phyloP scores from a whole-genome alignment of 1,140 invertebrate genomes.

The Bombus breviceps region DNA sequence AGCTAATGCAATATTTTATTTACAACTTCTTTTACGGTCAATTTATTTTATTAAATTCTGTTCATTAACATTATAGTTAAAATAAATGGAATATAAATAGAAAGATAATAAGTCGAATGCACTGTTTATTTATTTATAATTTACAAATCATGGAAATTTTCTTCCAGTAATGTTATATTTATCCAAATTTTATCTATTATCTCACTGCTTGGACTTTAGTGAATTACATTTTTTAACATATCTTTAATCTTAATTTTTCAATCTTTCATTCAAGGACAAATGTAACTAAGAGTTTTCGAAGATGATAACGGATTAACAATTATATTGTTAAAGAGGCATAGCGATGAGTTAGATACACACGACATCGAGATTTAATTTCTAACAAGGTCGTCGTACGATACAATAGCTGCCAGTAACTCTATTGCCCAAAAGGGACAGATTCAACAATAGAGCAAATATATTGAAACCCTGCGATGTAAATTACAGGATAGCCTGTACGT shows the following conservation, averaged over 20 bases:
- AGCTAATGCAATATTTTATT: no score
- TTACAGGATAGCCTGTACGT: background rate
- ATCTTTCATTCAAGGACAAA: background rate
- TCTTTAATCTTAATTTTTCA: background rate
- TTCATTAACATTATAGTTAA: no score
- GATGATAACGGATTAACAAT: background rate
- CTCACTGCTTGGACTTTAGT: no score
- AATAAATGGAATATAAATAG: no score
- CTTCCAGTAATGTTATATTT: no score
- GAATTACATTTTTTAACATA: background rate
- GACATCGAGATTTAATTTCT: background rate
- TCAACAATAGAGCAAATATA: slow-evolving; percentile 3
- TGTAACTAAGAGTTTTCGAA: background rate
- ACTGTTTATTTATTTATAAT: no score
- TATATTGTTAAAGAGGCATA: background rate
- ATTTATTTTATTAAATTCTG: no score
- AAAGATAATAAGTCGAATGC: no score
- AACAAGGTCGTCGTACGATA: background rate
- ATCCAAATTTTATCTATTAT: no score
- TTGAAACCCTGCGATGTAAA: background rate
- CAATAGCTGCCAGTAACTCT: no score
- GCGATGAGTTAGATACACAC: background rate
- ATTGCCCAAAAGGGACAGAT: background rate
- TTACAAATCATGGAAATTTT: no score
- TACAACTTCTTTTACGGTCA: no score